Evolutionary conservation across 2,113 vertebrate species (phyloP), one percentile per base, ranked within the genome.

Genomic region (Amazona guildingii): DNA sequence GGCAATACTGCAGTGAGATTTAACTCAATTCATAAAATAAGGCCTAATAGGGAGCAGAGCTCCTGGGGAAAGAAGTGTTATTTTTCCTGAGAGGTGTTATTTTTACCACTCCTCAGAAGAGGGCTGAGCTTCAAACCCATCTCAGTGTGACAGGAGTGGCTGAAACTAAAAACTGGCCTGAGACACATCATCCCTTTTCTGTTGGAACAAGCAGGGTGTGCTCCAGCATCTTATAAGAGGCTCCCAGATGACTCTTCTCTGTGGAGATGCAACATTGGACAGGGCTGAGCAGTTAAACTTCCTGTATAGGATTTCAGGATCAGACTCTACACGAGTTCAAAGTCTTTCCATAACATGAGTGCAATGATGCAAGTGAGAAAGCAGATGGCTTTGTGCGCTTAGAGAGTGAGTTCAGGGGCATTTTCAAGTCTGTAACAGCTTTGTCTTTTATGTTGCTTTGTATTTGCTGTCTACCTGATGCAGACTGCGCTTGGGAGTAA

Each of bases 341-440:
- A 97, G n/a, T 35, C 76, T 75, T 94, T 64, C 80, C 41, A 16
- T 76, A 79, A 88, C 21, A 51, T 1, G 3, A 84, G 39, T 19
- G 31, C 73, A 92, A 29, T 85, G 77, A 90, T 93, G 66, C 77
- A 95, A 94, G 69, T 90, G 73, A 96, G 92, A 96, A 96, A 90
- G 80, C 86, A 84, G 90, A 86, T 92, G 95, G 64, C 57, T 96
- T 78, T 93, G 64, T 91, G 52, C 1, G 8, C 80, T 83, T 64
- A 43, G 35, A 86, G 86, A 57, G 39, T 66, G 81, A 82, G 66
- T 86, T 88, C 66, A 88, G 90, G 52, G 74, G 52, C 3, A 0
- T 90, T 95, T 90, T 91, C 73, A 84, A 29, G 62, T 49, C 31
- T 19, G 13, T 90, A 81, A 86, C 61, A 73, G 18, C 57, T 93